Base-by-base conservation (phyloP, 2,797 vertebrate genomes). In the Chaetodon trifasciatus region DNA sequence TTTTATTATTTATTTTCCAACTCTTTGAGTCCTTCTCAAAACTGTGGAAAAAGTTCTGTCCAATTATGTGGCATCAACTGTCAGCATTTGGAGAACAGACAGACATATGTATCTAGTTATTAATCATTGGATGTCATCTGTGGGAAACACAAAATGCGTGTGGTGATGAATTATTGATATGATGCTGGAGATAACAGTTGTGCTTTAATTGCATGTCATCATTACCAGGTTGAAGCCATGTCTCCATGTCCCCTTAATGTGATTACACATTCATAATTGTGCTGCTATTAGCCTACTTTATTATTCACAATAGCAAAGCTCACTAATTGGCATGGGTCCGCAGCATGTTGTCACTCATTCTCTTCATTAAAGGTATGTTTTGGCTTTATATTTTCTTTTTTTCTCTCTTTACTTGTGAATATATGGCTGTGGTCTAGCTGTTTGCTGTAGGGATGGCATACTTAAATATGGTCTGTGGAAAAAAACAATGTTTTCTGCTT, bases 151-250 rank as follows among this genome's bases (percentile, higher is more conserved):
- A 79, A 87, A 90, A 87, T 81, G 79, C 13, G 53, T 76, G 79
- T 63, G 70, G 68, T 90, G 86, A 93, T 94, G 89, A 94, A 94
- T 94, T 93, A 94, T 93, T 93, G 91, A 91, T 88, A 87, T 80
- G 79, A 93, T 93, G 84, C 85, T 82, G 88, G 82, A 88, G 89
- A 93, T 93, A 94, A 89, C 89, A 89, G 80, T 91, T 81, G 82
- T 10, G 58, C 88, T 90, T 82, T 93, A 91, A 94, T 94, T 93
- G 88, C 89, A 92, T 93, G 92, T 91, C 91, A 92, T 94, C 86
- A 91, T 91, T 91, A 89, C 89, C 90, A 92, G 88, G 91, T 89
- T 93, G 90, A 91, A 89, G 86, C 88, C 82, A 82, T 64, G 88
- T 91, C 88, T 85, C 79, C 84, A 78, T 92, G 90, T 93, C 86